Evolutionary conservation across 2,888 invertebrate species (phyloP), one percentile per base, ranked within the genome.

Genomic region (Lasioglossum figueresi): DNA sequence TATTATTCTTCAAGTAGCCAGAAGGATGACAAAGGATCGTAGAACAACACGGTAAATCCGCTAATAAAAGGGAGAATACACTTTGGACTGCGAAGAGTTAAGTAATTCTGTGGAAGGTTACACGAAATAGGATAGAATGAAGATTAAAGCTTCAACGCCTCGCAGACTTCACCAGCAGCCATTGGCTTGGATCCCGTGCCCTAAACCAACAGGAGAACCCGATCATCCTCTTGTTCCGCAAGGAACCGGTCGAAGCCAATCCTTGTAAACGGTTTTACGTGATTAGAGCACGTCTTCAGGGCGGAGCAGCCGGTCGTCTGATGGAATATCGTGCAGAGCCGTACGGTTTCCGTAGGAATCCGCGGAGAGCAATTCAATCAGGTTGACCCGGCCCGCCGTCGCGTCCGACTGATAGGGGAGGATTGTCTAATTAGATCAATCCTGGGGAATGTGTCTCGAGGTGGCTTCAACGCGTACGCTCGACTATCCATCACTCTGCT

Each of bases 391-490:
- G 43, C 34, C 19, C 59, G 16, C 37, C 76, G 80, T 48, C 27
- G 71, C 66, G 56, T 37, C 76, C 76, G 31, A 72, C 80, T 73
- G 83, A 86, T 37, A 56, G 73, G 81, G 71, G 77, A 83, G 81
- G 78, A 66, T 68, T 68, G 85, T 83, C 83, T 90, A 88, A 88
- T 88, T 88, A 86, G 88, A 88, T 88, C 84, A 83, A 88, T 86
- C 79, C 86, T 37, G 27, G 74, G 5, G 83, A 85, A 87, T 85
- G 79, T 81, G 88, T 86, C 88, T 76, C 71, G 80, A 76, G 84
- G 82, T 70, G 79, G 79, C 66, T 82, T 73, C 79, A 71, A 77
- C 79, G 76, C 84, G 80, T 81, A 76, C 71, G 71, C 82, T 70
- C 71, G 56, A 34, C 83, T 75, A 86, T 86, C 80, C 73, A 82